Evolutionary conservation across 64 coral and sea anemone genomes (phyloP).

Genomic region (Dendrophyllia cribrosa): DNA sequence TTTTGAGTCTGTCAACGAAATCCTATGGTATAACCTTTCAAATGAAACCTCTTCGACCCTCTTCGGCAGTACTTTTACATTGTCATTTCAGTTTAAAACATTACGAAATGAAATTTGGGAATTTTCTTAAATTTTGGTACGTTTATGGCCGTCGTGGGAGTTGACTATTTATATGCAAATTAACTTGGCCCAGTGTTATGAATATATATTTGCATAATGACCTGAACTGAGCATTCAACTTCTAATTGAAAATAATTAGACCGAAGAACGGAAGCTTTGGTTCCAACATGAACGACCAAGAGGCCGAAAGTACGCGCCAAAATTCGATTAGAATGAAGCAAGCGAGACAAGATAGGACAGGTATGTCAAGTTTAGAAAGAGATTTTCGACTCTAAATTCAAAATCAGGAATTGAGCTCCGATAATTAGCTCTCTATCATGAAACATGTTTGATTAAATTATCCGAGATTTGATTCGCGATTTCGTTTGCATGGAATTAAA

Average conservation of each 20-base stretch:
- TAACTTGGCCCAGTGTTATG: background rate
- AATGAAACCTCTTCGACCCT: too few species aligned
- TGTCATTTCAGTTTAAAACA: too few species aligned
- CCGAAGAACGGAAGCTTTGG: background rate
- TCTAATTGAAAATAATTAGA: background rate
- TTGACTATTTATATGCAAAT: too few species aligned
- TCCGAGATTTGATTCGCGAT: background rate
- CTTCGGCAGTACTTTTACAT: too few species aligned
- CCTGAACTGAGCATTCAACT: background rate
- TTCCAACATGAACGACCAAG: background rate
- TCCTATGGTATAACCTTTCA: too few species aligned
- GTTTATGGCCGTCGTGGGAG: too few species aligned
- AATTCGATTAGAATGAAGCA: slow-evolving; percentile 33
- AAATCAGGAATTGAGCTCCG: background rate
- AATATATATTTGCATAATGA: background rate
- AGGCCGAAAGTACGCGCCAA: slow-evolving; percentile 6
- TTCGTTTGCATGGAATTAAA: too few species aligned
- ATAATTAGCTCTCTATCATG: background rate
- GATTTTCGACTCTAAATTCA: background rate
- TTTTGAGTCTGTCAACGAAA: too few species aligned
- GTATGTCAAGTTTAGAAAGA: background rate
- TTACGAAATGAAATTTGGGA: too few species aligned
- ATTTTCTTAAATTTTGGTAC: too few species aligned
- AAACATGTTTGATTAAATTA: background rate
- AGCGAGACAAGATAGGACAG: background rate